Conservation (phyloP, 2,888 invertebrate species). For the Luperina nickerlii region DNA sequence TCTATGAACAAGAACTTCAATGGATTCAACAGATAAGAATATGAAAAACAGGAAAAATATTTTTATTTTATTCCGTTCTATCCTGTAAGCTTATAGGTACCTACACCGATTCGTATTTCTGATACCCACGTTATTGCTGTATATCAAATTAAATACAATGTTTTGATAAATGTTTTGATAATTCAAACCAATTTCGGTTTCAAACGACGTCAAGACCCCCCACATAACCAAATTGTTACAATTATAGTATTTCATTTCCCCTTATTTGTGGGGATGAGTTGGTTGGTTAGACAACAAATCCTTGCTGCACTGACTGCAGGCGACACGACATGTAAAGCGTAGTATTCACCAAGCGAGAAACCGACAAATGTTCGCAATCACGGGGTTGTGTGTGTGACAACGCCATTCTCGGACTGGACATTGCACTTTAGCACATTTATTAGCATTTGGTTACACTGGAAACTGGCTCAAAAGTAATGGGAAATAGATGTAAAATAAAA, state of each 20-base stretch:
- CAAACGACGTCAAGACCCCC: neutral
- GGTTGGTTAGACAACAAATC: constrained; percentile 27
- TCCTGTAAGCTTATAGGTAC: neutral
- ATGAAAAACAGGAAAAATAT: neutral
- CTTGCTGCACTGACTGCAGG: constrained; percentile 16
- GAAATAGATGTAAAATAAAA: neutral
- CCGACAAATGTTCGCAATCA: constrained; percentile 33
- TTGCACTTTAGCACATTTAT: constrained; percentile 38
- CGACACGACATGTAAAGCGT: constrained; percentile 28
- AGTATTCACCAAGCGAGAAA: constrained; percentile 15
- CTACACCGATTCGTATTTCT: neutral
- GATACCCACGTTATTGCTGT: neutral
- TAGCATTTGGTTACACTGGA: neutral
- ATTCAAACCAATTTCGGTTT: neutral
- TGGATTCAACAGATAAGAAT: neutral
- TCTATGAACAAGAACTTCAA: neutral
- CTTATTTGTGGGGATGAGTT: constrained; percentile 7
- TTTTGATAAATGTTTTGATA: neutral
- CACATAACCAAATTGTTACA: neutral
- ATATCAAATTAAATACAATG: neutral
- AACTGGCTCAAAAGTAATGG: neutral
- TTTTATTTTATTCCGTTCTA: neutral
- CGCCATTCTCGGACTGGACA: constrained; percentile 28
- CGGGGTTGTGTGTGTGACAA: constrained; percentile 30
- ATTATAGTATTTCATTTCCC: neutral